Base-by-base conservation (phyloP, 2,113 vertebrate species). In the Eleginops maclovinus region DNA sequence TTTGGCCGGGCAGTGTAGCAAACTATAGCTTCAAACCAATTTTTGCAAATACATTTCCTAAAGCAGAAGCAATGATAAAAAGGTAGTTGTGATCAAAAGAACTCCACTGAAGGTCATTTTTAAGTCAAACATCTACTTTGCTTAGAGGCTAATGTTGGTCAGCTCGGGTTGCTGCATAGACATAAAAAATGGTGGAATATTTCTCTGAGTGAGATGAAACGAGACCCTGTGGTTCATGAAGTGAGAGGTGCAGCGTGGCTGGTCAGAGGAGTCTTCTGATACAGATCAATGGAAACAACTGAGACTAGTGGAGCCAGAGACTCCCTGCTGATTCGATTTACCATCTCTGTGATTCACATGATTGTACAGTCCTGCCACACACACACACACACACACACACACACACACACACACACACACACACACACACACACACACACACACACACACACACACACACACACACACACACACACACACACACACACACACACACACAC, bases 281-380 rank as follows among this genome's bases (percentile, higher is more conserved):
- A 87, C 59, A 75, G 84, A 93, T 91, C 89, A 90, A 89, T 91
- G 82, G 70, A 88, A 89, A 81, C 67, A 77, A 74, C 78, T 59
- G 82, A 90, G 89, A 93, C 83, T 77, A 55, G 83, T 90, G 91
- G 89, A 93, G 91, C 91, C 93, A 89, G 88, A 89, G 87, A 87
- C 89, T 84, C 81, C 70, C 79, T n/a, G 22, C 68, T 91, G 86
- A 93, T 93, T 92, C 84, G 84, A 91, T 94, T 93, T 91, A 87
- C 50, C 75, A 67, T 88, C 75, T 86, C 76, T 85, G 83, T 81
- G 81, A 82, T 80, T 88, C 88, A 91, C 81, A 89, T 79, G 74
- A 85, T 58, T 26, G 14, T 36, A 21, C 76, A 40, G 56, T 22
- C 28, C 54, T 28, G 24, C 22, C 24, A 55, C 54, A 49, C 31